Percentiles rank a stretch among this genome's conserved stretches.
phyloP scores from a whole-genome alignment of 2,113 vertebrate species.

The Ageneiosus marmoratus region DNA sequence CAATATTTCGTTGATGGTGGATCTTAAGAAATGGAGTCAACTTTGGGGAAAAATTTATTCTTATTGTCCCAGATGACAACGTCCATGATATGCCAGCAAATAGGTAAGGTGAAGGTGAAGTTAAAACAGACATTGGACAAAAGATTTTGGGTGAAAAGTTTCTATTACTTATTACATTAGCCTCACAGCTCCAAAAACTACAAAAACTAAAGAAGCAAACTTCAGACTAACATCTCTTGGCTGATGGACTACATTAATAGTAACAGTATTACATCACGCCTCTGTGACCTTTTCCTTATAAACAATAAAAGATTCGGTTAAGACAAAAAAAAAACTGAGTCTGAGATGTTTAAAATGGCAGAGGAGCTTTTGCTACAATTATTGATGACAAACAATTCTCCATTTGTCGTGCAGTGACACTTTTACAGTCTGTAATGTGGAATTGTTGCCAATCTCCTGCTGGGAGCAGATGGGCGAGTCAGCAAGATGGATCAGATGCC shows the following conservation, averaged over 20 bases:
- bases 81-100: not conserved
- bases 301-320: conserved; percentile 1
- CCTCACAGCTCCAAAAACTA: not conserved
- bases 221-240: not conserved
- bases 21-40: not conserved
- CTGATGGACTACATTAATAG: not conserved
- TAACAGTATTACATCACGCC: conserved; percentile 1
- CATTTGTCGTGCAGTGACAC: conserved; percentile 73
- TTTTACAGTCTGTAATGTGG: conserved; percentile 73
- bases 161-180: not conserved
- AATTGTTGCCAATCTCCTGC: conserved; percentile 67
- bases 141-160: not conserved
- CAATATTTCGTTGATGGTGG: not conserved
- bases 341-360: conserved; percentile 28
- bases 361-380: conserved; percentile 57
- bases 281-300: not conserved
- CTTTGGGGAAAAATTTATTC: not conserved
- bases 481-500: conserved; percentile 69
- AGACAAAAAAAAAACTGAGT: not conserved
- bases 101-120: not conserved
- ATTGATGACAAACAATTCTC: conserved; percentile 62
- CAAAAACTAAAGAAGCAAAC: not conserved
- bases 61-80: not conserved
- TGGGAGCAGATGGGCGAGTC: conserved; percentile 73
- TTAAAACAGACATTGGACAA: not conserved